Evolutionary conservation across 2,888 invertebrate genomes (phyloP).

Genomic region (Lottia scabra): DNA sequence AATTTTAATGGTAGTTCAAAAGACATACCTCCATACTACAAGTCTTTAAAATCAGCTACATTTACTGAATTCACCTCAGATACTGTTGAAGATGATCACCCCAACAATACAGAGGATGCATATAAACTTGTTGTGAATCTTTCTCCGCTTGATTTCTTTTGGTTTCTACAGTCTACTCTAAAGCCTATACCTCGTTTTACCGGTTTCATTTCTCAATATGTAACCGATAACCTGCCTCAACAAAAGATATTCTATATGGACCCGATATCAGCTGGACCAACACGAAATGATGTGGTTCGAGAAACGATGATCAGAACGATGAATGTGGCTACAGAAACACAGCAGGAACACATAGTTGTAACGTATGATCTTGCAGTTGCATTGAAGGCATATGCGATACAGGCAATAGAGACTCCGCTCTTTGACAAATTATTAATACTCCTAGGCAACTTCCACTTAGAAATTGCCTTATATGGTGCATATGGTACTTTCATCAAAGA

Average conservation of each 20-base stretch:
- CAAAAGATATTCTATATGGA: conserved; percentile 27
- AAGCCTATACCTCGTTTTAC: conserved; percentile 25
- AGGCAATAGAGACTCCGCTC: conserved; percentile 18
- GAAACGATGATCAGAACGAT: conserved; percentile 25
- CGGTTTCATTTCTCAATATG: conserved; percentile 19
- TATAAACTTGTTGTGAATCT: no score
- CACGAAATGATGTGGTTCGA: conserved; percentile 10
- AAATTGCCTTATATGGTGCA: conserved; percentile 18
- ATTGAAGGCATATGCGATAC: conserved; percentile 27
- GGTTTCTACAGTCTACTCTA: conserved; percentile 20
- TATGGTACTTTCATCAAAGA: conserved; percentile 16
- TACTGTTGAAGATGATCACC: no score
- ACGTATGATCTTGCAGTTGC: conserved; percentile 29
- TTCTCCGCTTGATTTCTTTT: no score
- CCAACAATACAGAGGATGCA: no score
- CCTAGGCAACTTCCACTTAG: conserved; percentile 27
- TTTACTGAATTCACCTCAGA: no score
- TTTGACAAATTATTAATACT: conserved; percentile 26
- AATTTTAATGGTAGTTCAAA: conserved; percentile 6
- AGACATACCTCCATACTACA: conserved; percentile 6
- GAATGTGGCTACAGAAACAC: conserved; percentile 20
- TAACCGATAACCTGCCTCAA: conserved; percentile 18
- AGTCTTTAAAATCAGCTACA: neutral
- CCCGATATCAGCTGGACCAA: conserved; percentile 18
- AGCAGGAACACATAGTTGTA: conserved; percentile 20